Base-by-base conservation (phyloP, 2,113 vertebrate species). In the Micromys minutus region DNA sequence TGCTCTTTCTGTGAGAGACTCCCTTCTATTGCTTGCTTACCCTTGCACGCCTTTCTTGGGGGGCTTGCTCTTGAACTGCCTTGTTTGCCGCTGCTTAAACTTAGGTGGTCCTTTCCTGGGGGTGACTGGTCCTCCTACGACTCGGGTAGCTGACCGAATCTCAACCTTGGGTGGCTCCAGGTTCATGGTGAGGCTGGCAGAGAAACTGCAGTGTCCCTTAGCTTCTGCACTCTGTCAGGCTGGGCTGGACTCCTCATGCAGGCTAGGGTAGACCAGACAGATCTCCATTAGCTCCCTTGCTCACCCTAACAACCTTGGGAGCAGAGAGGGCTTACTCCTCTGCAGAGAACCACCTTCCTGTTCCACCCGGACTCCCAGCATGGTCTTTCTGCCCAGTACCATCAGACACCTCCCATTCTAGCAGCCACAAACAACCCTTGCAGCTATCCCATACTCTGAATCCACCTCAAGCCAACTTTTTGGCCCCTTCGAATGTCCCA, bases 21-120 rank as follows among this genome's bases (percentile, higher is more conserved):
- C 29, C 36, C 7, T 1, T 24, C 21, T n/a, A 6, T 22, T 21
- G 36, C 22, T 55, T 59, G 39, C 99, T 96, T 98, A 99, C 99
- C 99, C 99, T 97, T 99, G 99, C 95, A 99, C 92, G 3, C 99
- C 99, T 97, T 99, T 99, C 98, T 99, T 99, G 6, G 99, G 99
- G 6, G 99, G 99, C 96, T 99, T 99, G 99, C 99, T 99, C 98
- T 99, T 99, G 98, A 99, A 99, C 98, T 99, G 99, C 36, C 99
- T 98, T 13, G 99, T 99, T 97, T 99, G 99, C 97, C 99, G 98
- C 97, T 99, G 99, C 95, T 99, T 99, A 98, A 99, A 99, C 95
- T 99, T 99, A 85, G 99, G 99, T 1, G 99, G 99, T 17, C 99
- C 99, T 97, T 99, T 99, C 79, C 99, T 98, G 55, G 99, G 99